phyloP scores from a whole-genome alignment of 2,113 vertebrate species.

The Psophia crepitans region DNA sequence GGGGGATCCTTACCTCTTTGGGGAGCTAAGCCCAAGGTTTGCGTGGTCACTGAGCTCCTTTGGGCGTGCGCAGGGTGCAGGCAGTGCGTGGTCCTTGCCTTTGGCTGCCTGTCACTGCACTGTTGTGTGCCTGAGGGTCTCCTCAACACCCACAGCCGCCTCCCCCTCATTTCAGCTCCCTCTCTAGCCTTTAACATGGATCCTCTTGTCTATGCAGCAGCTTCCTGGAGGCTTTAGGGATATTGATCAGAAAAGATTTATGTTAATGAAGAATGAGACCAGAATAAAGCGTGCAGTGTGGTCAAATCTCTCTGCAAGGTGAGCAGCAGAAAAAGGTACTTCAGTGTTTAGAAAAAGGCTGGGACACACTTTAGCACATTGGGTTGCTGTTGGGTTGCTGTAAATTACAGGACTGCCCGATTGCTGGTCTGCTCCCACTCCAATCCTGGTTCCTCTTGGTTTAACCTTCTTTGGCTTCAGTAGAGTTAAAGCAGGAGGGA shows the following conservation, averaged over 20 bases:
- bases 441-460: background rate
- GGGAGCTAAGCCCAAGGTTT: background rate
- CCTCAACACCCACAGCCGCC: background rate
- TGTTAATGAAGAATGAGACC: background rate
- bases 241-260: background rate
- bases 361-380: background rate
- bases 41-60: background rate
- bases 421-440: background rate
- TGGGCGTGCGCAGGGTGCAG: background rate
- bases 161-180: background rate
- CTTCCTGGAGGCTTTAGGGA: background rate
- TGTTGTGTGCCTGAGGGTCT: background rate
- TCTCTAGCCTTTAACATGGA: background rate
- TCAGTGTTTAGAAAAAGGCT: background rate
- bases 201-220: background rate
- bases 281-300: background rate
- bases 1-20: background rate
- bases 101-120: background rate
- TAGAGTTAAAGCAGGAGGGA: background rate
- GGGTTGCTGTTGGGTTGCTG: background rate
- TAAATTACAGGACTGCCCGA: background rate
- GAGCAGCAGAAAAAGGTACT: background rate
- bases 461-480: background rate
- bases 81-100: background rate
- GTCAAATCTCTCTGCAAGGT: background rate